These are phyloP conservation scores for Byasa hedistus DNA, from an alignment of 2,888 invertebrate genomes.

Conservation along the genomic window DNA sequence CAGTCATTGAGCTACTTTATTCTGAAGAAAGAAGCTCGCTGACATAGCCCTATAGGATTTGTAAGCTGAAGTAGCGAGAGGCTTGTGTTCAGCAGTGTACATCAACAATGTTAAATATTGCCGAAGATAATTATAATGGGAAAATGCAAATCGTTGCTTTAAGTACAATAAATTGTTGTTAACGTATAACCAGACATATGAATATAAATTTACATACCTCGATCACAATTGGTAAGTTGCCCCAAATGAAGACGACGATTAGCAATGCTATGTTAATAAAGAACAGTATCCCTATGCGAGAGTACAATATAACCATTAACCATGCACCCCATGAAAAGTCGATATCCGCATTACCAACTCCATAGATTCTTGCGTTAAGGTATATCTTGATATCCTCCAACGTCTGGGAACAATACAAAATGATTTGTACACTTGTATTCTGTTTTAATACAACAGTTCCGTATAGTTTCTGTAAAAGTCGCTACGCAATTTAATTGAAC, in stretches of 20 bases:
- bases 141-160: too few relatives aligned
- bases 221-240: constrained; percentile 34
- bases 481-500: too few relatives aligned
- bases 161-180: too few relatives aligned
- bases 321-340: constrained; percentile 60
- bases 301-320: constrained; percentile 69
- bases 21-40: too few relatives aligned
- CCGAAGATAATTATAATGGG: too few relatives aligned
- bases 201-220: not conserved
- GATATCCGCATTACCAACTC: constrained; percentile 45
- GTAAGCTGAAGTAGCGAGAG: too few relatives aligned
- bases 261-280: constrained; percentile 65
- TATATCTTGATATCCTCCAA: constrained; percentile 55
- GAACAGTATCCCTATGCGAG: constrained; percentile 68
- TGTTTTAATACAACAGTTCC: too few relatives aligned
- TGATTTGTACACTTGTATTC: not conserved
- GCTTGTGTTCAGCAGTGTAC: too few relatives aligned
- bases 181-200: not conserved
- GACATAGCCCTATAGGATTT: too few relatives aligned
- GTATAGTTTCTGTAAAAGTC: not conserved
- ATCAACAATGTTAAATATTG: too few relatives aligned
- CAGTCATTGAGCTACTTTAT: too few relatives aligned
- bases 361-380: constrained; percentile 54
- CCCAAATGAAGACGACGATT: constrained; percentile 52
- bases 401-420: constrained; percentile 44